Base-by-base conservation (phyloP, 2,113 vertebrate genomes). In the Parotia lawesii region DNA sequence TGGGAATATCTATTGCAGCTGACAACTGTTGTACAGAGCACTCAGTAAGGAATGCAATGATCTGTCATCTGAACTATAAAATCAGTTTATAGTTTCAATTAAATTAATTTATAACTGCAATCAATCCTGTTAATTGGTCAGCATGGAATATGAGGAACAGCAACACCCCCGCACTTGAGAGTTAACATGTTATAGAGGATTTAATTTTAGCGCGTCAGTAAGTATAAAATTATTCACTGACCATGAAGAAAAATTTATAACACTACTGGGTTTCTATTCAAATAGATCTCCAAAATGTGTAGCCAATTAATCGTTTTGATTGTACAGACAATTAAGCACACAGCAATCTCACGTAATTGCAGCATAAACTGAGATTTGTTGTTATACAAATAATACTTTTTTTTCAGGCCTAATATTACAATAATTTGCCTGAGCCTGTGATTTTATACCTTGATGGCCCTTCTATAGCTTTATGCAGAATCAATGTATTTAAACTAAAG, bases 71-170 rank as follows among this genome's bases (percentile, higher is more conserved):
- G 71, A 73, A 70, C 47, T 57, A 76, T 89, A 70, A 87, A 94
- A 85, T 53, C 74, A 56, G 27, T 89, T 93, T 94, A 80, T 70
- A 62, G 78, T n/a, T 87, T 86, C 48, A 73, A 58, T 87, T 86
- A 91, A 94, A 87, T 85, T 56, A 87, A 95, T 93, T 93, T 93
- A 89, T 71, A 60, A 33, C 54, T 89, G 53, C 20, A 78, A 67
- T 93, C 65, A 92, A 87, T 91, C 74, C 29, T 64, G 61, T 89
- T 94, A 94, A 82, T 91, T 87, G 67, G 58, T 87, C 81, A 83
- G 58, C 66, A 38, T 40, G 19, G 77, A 95, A 65, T 57, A 76
- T 11, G 73, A 92, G 50, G 12, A 94, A 82, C 21, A 89, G 57
- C 35, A 89, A 72, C 54, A 85, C 24, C 54, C 23, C 71, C 72